Base-by-base conservation (phyloP, 2,113 vertebrate genomes). In the Thunnus maccoyii region DNA sequence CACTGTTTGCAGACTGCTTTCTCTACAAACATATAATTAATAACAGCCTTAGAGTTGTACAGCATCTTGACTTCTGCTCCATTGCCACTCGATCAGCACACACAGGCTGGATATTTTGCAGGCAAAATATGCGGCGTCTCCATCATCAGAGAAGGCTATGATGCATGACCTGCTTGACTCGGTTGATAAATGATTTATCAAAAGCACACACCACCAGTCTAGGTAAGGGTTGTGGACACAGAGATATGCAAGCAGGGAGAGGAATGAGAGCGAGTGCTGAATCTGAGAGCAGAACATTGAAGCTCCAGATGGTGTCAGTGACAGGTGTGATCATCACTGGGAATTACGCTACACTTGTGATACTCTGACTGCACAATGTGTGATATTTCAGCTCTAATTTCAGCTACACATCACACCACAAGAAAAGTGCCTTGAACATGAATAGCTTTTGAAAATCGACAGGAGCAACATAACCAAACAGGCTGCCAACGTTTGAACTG, bases 101-200 rank as follows among this genome's bases (percentile, higher is more conserved):
- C 72, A 27, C 22, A 2, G 56, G 60, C 32, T 85, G 48, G 63
- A 80, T 86, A 60, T 80, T 84, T 80, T 80, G 25, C 44, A 57
- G 58, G 85, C 16, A 16, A 84, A 83, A 83, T 77, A 73, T 73
- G 70, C 72, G 47, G 57, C 48, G 55, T 82, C 72, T 87, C 76
- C 74, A 80, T 85, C 85, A 90, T 91, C 83, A 85, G 75, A 83
- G 76, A 54, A 47, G 10, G 80, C 80, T 83, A 48, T 83, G 85
- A 91, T 81, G 88, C 72, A 46, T 86, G 88, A 83, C 88, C 87
- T 76, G 86, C 88, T 86, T 68, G 84, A 86, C 78, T 77, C 22
- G 5, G 50, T 13, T 90, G 86, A 89, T 87, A 77, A 88, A 92
- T 90, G 80, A 92, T 90, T 86, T 65, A 89, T 91, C 83, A 86